Evolutionary conservation across 2,797 vertebrate species (phyloP).

Genomic region (Peromyscus melanophrys): DNA sequence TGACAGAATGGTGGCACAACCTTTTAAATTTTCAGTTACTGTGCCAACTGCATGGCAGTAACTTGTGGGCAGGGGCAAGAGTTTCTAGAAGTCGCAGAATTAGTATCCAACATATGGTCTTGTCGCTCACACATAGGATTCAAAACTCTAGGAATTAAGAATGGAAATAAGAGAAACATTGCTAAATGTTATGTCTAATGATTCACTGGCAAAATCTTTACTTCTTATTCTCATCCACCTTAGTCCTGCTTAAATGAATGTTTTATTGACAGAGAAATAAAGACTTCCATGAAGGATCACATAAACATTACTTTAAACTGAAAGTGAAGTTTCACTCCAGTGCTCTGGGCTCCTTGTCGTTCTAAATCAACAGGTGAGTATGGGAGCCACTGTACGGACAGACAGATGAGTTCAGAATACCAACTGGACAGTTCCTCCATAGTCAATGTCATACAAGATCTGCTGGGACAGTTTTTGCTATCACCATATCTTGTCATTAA

Average conservation of each 20-base stretch:
- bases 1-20: neutral
- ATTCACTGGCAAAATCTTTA: neutral
- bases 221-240: neutral
- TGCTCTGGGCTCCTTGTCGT: neutral
- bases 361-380: neutral
- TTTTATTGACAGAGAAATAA: neutral
- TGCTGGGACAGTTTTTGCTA: neutral
- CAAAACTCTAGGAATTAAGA: neutral
- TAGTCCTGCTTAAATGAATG: neutral
- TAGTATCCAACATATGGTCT: neutral
- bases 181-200: neutral
- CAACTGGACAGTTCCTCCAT: neutral
- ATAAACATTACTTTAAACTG: too few relatives aligned
- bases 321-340: neutral
- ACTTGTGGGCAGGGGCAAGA: neutral
- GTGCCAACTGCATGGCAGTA: neutral
- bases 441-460: neutral
- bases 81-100: neutral
- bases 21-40: neutral
- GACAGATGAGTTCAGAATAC: neutral
- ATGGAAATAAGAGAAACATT: neutral
- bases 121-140: neutral
- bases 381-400: neutral
- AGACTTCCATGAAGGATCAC: neutral
- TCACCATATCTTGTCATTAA: neutral